phyloP scores from a whole-genome alignment of 2,888 invertebrate species.

The Globia sparganii region DNA sequence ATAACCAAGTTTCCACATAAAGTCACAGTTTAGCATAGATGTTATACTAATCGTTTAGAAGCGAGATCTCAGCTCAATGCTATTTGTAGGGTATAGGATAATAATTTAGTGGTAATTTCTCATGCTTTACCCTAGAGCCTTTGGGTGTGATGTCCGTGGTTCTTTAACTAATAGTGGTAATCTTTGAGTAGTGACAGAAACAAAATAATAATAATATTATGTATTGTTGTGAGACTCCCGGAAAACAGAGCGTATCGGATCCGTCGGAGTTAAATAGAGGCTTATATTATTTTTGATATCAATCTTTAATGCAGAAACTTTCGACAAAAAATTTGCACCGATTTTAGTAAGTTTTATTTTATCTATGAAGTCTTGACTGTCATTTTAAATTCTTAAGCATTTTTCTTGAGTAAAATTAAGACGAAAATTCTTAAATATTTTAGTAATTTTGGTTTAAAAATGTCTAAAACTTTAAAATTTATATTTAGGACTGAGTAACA shows the following conservation, averaged over 20 bases:
- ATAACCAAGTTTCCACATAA: conserved; percentile 55
- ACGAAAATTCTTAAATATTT: background rate
- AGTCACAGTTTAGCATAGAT: conserved; percentile 77
- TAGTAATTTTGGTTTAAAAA: no score
- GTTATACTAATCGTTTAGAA: conserved; percentile 76
- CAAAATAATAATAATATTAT: no score
- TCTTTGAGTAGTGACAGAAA: background rate
- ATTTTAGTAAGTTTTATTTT: background rate
- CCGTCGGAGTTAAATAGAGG: background rate
- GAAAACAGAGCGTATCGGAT: background rate
- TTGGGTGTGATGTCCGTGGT: conserved; percentile 75
- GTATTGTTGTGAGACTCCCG: background rate
- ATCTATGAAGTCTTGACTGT: background rate
- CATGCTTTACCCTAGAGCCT: conserved; percentile 84
- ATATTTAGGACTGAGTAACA: no score
- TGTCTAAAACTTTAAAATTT: no score
- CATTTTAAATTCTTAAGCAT: background rate
- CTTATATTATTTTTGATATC: background rate
- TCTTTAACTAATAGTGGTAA: conserved; percentile 50
- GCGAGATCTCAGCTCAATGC: conserved; percentile 90
- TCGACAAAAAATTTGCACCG: background rate
- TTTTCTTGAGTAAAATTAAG: background rate
- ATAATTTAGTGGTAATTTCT: conserved; percentile 82
- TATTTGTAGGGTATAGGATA: conserved; percentile 86
- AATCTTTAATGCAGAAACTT: background rate